Base-by-base conservation (phyloP, 2,888 invertebrate species). In the Andrena hattorfiana region DNA sequence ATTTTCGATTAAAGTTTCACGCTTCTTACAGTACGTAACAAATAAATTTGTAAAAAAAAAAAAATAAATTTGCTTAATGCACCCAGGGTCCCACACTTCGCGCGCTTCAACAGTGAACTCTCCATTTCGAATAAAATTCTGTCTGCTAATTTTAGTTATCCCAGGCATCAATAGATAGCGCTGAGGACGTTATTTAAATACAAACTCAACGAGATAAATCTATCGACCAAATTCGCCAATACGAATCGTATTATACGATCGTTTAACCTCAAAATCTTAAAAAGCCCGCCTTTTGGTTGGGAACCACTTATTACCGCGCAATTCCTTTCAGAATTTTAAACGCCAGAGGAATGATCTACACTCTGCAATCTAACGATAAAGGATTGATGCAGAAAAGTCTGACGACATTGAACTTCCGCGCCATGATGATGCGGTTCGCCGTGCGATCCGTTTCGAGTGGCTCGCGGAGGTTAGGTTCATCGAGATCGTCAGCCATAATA, bases 401-500 rank as follows among this genome's bases (percentile, higher is more conserved):
- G 20, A 10, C n/a, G n/a, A 7, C 13, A 28, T 54, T 69, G 26
- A 63, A 77, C 16, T 69, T 49, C 2, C 69, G 64, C 63, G 54
- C 54, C 48, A 49, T n/a, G 2, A 32, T 49, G 63, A 69, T 49
- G 28, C 20, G 28, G 28, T 2, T 30, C 20, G n/a, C 4, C 20
- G 20, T 28, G 26, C 26, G 35, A 35, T 70, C 32, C 42, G 32
- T n/a, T 48, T 13, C 48, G 42, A 35, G 51, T 35, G 59, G 64
- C 8, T n/a, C 16, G 16, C 23, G 42, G 75, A 82, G 81, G 82
- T 82, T 82, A 82, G 35, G 75, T 68, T 5, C 28, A 51, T 70
- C 35, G 54, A 28, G 23, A 26, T 51, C 23, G 48, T 8, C 62
- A 64, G 63, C 32, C 63, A 68, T 76, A 81, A 76, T 16, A 75